A percentile compares a stretch with the other conserved stretches of the same genome.
phyloP scores from a whole-genome alignment of 2,888 invertebrate species.

The Agrochola circellaris region DNA sequence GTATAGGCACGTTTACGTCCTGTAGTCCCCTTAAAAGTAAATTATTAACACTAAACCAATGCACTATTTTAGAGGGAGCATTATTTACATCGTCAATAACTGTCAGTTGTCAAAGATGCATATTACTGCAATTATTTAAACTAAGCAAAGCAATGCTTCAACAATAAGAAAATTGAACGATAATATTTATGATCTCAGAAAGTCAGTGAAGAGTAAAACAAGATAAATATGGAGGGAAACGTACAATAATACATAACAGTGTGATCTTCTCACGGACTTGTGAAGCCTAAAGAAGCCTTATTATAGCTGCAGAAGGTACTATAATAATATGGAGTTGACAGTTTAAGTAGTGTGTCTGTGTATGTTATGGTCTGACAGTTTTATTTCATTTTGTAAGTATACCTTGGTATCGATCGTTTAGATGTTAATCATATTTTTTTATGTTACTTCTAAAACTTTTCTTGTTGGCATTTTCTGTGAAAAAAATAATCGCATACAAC shows the following conservation, averaged over 20 bases:
- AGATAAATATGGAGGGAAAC: slow-evolving; percentile 54
- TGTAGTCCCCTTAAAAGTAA: too few species aligned
- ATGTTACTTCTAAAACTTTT: neutral
- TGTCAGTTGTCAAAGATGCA: neutral
- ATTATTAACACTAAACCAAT: too few species aligned
- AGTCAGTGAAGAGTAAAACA: slow-evolving; percentile 44
- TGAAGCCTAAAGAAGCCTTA: slow-evolving; percentile 17
- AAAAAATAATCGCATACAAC: neutral
- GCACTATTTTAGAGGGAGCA: too few species aligned
- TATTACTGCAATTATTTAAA: neutral
- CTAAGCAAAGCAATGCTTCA: neutral
- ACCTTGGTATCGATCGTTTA: neutral
- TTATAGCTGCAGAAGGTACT: neutral
- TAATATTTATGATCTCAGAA: slow-evolving; percentile 58
- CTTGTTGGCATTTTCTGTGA: neutral
- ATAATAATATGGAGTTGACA: neutral
- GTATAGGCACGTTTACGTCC: too few species aligned
- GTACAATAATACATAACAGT: slow-evolving; percentile 60
- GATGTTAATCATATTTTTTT: neutral
- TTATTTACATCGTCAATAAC: too few species aligned
- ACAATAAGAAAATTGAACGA: slow-evolving; percentile 41
- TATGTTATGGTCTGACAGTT: slow-evolving; percentile 27
- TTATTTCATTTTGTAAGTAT: neutral
- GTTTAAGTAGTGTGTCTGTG: slow-evolving; percentile 31
- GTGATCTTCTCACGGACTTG: slow-evolving; percentile 64